Percentiles rank a stretch among this genome's conserved stretches.
phyloP scores from a whole-genome alignment of 2,888 invertebrate species.

The Balanococcus diminutus region DNA sequence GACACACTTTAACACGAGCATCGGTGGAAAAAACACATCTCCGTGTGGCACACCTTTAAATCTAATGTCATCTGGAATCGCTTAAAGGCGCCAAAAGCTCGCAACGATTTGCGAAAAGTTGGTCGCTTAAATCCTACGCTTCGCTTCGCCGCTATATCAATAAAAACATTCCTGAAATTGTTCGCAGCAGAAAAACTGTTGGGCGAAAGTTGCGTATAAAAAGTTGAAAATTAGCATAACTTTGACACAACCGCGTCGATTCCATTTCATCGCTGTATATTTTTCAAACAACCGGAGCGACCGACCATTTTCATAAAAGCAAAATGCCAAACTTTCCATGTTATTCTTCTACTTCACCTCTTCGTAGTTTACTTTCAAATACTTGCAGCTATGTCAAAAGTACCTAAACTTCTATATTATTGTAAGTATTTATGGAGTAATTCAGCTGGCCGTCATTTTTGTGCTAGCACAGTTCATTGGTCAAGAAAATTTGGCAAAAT shows the following conservation, averaged over 20 bases:
- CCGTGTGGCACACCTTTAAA: background rate
- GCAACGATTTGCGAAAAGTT: slow-evolving; percentile 24
- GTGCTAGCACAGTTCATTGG: background rate
- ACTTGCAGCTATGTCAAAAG: background rate
- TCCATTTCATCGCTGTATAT: slow-evolving; percentile 13
- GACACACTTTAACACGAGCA: background rate
- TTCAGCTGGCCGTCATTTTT: background rate
- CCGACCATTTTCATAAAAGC: slow-evolving; percentile 8
- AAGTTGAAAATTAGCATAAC: slow-evolving; percentile 42
- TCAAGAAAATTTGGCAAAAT: slow-evolving; percentile 29
- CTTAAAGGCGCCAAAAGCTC: slow-evolving; percentile 24
- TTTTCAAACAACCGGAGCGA: background rate
- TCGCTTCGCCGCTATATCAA: slow-evolving; percentile 11
- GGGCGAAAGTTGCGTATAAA: slow-evolving; percentile 28
- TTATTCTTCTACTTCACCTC: background rate
- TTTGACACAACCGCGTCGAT: slow-evolving; percentile 17
- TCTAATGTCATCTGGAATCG: slow-evolving; percentile 24
- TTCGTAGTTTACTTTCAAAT: background rate
- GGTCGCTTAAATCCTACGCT: slow-evolving; percentile 10
- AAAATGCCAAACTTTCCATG: slow-evolving; percentile 9
- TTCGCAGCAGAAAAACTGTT: slow-evolving; percentile 9
- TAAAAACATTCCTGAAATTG: slow-evolving; percentile 12
- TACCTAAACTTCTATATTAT: background rate
- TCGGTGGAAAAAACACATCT: background rate
- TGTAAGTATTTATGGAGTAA: background rate